Evolutionary conservation across 2,888 invertebrate species (phyloP).

Genomic region (Phytoseiulus persimilis): DNA sequence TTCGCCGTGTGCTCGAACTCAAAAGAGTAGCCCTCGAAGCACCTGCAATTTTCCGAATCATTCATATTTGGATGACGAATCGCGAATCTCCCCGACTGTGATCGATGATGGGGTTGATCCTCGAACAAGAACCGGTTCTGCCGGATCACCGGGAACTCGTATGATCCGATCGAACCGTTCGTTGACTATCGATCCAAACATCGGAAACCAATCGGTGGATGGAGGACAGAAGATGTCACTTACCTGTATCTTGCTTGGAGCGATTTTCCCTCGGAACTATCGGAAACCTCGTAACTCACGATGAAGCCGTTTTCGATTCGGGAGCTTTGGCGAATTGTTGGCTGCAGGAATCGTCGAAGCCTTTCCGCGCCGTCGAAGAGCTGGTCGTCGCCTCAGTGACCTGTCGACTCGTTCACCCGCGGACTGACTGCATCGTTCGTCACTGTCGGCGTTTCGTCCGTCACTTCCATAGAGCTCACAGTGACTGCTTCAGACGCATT

Average conservation of each 20-base stretch:
- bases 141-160: no score
- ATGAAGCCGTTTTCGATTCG: constrained; percentile 30
- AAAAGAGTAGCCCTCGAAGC: not conserved
- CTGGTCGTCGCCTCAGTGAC: not conserved
- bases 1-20: not conserved
- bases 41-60: not conserved
- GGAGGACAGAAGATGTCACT: not conserved
- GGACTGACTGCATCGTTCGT: not conserved
- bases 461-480: not conserved
- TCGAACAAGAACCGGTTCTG: no score
- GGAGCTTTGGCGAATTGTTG: not conserved
- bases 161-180: no score
- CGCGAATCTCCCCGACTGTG: no score
- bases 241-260: constrained; percentile 23
- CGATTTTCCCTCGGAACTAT: not conserved
- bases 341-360: not conserved
- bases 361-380: not conserved
- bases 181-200: no score
- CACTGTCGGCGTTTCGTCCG: not conserved
- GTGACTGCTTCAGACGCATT: not conserved
- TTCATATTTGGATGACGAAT: no score
- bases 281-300: constrained; percentile 6
- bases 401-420: not conserved
- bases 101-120: no score
- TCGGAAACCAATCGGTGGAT: no score